Conservation (phyloP, 2,888 invertebrate genomes). For the Eupithecia subumbrata region DNA sequence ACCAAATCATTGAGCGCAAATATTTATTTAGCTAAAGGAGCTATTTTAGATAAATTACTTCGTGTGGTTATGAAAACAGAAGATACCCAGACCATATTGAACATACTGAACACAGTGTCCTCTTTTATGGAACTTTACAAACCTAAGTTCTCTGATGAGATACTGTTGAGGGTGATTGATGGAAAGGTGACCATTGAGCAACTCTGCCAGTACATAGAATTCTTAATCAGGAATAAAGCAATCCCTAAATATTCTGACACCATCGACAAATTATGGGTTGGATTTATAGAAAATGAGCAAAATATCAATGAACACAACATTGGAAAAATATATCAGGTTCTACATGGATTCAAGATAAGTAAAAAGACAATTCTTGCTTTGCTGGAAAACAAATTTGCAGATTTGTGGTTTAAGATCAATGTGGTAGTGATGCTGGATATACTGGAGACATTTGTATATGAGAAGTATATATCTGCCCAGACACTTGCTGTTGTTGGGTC, state of each 20-base stretch:
- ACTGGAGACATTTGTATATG: constrained; percentile 68
- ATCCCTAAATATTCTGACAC: constrained; percentile 77
- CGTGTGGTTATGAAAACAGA: constrained; percentile 76
- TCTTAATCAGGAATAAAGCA: constrained; percentile 77
- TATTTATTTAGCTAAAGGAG: constrained; percentile 67
- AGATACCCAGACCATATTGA: constrained; percentile 76
- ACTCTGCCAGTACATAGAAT: constrained; percentile 83
- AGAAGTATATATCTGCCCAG: constrained; percentile 71
- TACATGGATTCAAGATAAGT: constrained; percentile 85
- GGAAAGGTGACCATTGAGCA: constrained; percentile 84
- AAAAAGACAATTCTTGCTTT: constrained; percentile 83
- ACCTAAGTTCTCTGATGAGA: constrained; percentile 85
- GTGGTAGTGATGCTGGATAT: constrained; percentile 77
- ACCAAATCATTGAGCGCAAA: constrained; percentile 61
- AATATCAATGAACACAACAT: constrained; percentile 85
- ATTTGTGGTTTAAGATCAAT: constrained; percentile 83
- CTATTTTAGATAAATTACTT: constrained; percentile 75
- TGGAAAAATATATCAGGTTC: constrained; percentile 80
- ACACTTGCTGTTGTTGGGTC: constrained; percentile 72
- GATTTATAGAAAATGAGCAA: constrained; percentile 82
- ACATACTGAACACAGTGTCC: constrained; percentile 70
- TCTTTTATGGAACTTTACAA: constrained; percentile 73
- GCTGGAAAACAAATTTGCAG: constrained; percentile 83
- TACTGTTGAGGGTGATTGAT: constrained; percentile 84
- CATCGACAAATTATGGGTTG: constrained; percentile 87